Evolutionary conservation across 2,797 vertebrate genomes (phyloP).

Genomic region (Enteromius paludinosus): DNA sequence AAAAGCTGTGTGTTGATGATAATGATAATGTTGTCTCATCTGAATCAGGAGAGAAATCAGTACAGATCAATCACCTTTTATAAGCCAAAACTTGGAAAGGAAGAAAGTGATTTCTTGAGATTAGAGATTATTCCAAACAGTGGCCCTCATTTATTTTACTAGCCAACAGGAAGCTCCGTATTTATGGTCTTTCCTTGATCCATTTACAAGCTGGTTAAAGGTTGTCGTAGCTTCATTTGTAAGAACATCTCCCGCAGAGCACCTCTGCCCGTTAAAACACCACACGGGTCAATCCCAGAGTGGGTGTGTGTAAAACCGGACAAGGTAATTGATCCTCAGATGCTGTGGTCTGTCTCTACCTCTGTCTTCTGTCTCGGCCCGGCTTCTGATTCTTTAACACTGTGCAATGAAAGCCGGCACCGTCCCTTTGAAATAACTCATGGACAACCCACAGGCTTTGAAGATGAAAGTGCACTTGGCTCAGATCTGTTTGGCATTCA

Average conservation of each 20-base stretch:
- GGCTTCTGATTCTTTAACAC: conserved; percentile 43
- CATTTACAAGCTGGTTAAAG: conserved; percentile 77
- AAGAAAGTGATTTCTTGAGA: conserved; percentile 14
- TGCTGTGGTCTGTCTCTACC: conserved; percentile 36
- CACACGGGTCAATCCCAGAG: conserved; percentile 52
- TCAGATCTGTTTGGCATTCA: conserved; percentile 47
- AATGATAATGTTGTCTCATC: neutral
- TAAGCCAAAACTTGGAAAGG: neutral
- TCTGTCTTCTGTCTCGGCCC: neutral
- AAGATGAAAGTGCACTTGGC: conserved; percentile 49
- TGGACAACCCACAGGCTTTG: conserved; percentile 34
- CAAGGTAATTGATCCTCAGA: conserved; percentile 59
- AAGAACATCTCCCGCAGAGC: conserved; percentile 70
- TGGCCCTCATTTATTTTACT: conserved; percentile 74
- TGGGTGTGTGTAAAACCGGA: conserved; percentile 36
- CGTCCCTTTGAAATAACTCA: conserved; percentile 56
- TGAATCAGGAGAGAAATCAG: neutral
- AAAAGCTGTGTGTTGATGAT: too few relatives aligned
- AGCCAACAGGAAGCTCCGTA: conserved; percentile 74
- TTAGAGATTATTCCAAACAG: conserved; percentile 33
- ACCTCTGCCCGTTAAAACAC: conserved; percentile 68
- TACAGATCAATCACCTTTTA: neutral
- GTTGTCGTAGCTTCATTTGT: conserved; percentile 63
- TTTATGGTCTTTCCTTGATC: conserved; percentile 76
- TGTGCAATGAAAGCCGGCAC: conserved; percentile 31